These are phyloP conservation scores for Grammomys dolichurus DNA, from an alignment of 2,113 vertebrate species.

Conservation along the genomic window DNA sequence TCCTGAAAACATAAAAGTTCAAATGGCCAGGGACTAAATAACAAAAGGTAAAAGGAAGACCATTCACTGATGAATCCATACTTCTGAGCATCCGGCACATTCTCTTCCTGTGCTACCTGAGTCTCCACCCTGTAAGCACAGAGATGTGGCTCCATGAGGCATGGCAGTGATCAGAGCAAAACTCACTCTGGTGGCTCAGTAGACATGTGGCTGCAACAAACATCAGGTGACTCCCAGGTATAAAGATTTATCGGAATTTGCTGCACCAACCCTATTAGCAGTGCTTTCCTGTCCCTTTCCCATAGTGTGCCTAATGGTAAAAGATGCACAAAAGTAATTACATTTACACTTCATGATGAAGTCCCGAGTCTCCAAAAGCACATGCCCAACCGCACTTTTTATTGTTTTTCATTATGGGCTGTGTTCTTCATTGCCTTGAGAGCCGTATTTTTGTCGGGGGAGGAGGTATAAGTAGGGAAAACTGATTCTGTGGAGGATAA, in stretches of 20 bases:
- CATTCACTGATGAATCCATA: no score
- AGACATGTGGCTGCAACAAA: neutral
- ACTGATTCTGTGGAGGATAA: conserved; percentile 68
- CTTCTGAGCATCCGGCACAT: neutral
- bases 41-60: neutral
- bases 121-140: neutral
- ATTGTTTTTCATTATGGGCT: conserved; percentile 89
- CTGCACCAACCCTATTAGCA: conserved; percentile 72
- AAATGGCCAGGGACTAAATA: neutral
- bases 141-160: neutral
- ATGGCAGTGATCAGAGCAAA: neutral
- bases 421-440: conserved; percentile 86
- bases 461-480: conserved; percentile 78
- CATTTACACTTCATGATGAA: conserved; percentile 86
- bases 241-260: conserved; percentile 69
- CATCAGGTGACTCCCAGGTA: conserved; percentile 1
- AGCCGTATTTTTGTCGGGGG: conserved; percentile 81
- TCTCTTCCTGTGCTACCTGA: neutral
- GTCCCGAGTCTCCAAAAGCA: conserved; percentile 83
- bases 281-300: conserved; percentile 67
- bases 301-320: conserved; percentile 77
- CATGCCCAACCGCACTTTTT: conserved; percentile 84
- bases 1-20: neutral
- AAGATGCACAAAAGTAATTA: conserved; percentile 82
- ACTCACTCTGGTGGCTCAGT: neutral